These are phyloP conservation scores for Oeneis ivallda DNA, from an alignment of 2,888 invertebrate species.

Conservation along the genomic window DNA sequence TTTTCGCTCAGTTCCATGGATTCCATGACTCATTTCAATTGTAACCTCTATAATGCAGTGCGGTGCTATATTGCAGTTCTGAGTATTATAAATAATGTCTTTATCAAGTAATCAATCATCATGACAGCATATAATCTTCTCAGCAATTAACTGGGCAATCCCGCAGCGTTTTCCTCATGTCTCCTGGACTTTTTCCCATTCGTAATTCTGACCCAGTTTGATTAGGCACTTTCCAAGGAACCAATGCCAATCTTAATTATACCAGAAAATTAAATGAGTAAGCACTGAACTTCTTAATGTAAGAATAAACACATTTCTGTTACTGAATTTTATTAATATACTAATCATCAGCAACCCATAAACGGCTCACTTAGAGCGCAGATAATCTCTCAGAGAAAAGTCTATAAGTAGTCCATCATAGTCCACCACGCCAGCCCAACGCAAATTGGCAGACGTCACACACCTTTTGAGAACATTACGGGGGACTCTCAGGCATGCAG, in stretches of 20 bases:
- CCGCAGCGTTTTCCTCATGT: constrained; percentile 34
- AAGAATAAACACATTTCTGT: background rate
- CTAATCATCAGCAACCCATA: no score
- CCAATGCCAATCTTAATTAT: constrained; percentile 24
- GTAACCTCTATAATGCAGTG: constrained; percentile 32
- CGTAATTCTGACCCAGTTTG: constrained; percentile 26
- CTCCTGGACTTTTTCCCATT: constrained; percentile 23
- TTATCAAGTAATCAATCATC: constrained; percentile 40
- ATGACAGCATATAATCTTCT: constrained; percentile 34
- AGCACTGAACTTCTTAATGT: background rate
- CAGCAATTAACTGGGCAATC: constrained; percentile 34
- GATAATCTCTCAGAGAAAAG: no score
- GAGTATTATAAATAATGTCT: constrained; percentile 33
- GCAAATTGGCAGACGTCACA: no score
- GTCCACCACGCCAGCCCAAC: no score
- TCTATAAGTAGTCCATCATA: no score
- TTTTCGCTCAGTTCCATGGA: constrained; percentile 40
- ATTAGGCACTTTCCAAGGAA: constrained; percentile 28
- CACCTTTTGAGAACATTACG: no score
- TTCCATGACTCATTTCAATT: constrained; percentile 48
- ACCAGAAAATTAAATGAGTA: constrained; percentile 18
- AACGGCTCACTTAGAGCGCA: no score
- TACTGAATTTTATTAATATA: background rate
- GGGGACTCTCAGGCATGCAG: no score
- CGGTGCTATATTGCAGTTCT: constrained; percentile 35